A percentile compares a stretch with the other conserved stretches of the same genome.
Conservation (phyloP, 2,888 invertebrate genomes). For the Ephialtes manifestator region DNA sequence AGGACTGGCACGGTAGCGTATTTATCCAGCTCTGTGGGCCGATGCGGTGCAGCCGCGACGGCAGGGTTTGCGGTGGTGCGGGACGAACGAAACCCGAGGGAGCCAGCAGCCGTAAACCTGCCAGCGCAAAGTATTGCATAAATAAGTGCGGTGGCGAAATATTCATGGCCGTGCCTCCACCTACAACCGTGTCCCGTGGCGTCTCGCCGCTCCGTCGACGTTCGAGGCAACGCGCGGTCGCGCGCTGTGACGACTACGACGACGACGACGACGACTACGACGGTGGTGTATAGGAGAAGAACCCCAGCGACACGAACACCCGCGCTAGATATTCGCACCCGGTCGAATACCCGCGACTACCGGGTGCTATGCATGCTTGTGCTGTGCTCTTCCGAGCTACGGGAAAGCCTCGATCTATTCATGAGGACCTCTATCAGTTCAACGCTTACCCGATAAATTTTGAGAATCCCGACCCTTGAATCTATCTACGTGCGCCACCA, state of each 20-base stretch:
- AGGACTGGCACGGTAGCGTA: conserved; percentile 65
- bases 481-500: conserved; percentile 7
- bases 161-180: conserved; percentile 83
- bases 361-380: conserved; percentile 24
- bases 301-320: conserved; percentile 52
- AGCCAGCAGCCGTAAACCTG: conserved; percentile 83
- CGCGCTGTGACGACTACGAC: conserved; percentile 42
- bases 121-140: conserved; percentile 86
- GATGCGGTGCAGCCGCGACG: conserved; percentile 38
- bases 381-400: conserved; percentile 39
- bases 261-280: conserved; percentile 37
- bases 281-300: conserved; percentile 36
- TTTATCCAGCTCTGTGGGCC: conserved; percentile 69
- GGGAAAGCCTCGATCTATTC: conserved; percentile 84
- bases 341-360: conserved; percentile 38
- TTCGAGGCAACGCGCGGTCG: conserved; percentile 31
- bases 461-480: conserved; percentile 41
- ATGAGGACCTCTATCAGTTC: conserved; percentile 81
- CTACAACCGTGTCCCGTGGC: conserved; percentile 56
- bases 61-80: conserved; percentile 38
- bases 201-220: conserved; percentile 78
- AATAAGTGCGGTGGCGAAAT: conserved; percentile 85
- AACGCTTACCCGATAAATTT: conserved; percentile 67
- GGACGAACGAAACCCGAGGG: conserved; percentile 72
- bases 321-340: conserved; percentile 59